A percentile compares a stretch with the other conserved stretches of the same genome.
These are phyloP conservation scores for Epinephelus awoara DNA, from an alignment of 2,797 vertebrate species.

Conservation along the genomic window DNA sequence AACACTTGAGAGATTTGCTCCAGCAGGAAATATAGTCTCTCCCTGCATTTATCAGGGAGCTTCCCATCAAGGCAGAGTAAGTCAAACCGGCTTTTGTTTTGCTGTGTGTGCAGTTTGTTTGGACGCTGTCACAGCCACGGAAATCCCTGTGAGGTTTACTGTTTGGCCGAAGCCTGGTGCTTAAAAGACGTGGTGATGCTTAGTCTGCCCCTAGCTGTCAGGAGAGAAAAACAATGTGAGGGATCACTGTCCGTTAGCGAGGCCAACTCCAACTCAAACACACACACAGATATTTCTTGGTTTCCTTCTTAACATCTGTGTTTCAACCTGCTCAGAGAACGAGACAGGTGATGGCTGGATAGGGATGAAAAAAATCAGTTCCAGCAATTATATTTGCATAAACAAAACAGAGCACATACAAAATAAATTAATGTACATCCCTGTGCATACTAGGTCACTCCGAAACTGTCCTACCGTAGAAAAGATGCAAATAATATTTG, in stretches of 20 bases:
- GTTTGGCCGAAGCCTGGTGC: conserved; percentile 69
- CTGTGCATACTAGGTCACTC: conserved; percentile 7
- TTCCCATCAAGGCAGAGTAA: conserved; percentile 60
- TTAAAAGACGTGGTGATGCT: conserved; percentile 63
- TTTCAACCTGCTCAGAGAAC: neutral
- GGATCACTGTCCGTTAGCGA: conserved; percentile 75
- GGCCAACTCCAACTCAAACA: conserved; percentile 56
- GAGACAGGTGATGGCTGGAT: conserved; percentile 13
- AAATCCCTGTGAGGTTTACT: conserved; percentile 76
- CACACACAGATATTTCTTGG: conserved; percentile 37
- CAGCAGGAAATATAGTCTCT: conserved; percentile 52
- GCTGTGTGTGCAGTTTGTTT: conserved; percentile 74
- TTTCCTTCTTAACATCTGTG: conserved; percentile 33
- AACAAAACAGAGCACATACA: conserved; percentile 44
- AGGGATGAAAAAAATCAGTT: conserved; percentile 4
- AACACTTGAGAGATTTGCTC: conserved; percentile 61
- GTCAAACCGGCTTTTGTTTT: conserved; percentile 66
- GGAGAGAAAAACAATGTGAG: conserved; percentile 73
- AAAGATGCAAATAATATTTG: conserved; percentile 60
- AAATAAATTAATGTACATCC: conserved; percentile 33
- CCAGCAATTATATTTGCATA: conserved; percentile 25
- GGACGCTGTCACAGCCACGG: conserved; percentile 73
- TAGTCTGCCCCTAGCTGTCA: conserved; percentile 70
- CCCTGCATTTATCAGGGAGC: conserved; percentile 65
- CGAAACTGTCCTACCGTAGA: conserved; percentile 29